phyloP scores from a whole-genome alignment of 2,888 invertebrate genomes.

The Mesorhabditis spiculigera region DNA sequence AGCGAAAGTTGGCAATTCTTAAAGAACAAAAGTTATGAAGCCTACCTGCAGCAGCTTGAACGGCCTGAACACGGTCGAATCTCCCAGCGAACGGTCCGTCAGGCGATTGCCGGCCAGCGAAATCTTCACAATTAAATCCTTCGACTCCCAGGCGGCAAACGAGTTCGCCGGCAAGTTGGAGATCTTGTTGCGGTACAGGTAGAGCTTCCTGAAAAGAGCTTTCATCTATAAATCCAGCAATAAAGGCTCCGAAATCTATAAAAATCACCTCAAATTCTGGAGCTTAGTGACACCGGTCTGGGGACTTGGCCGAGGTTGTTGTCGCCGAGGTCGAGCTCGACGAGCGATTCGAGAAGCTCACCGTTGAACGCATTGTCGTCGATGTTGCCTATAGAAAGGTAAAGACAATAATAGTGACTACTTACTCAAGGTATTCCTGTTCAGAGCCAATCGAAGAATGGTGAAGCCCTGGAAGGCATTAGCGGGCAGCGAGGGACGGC shows the following conservation, averaged over 20 bases:
- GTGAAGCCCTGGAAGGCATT: constrained; percentile 52
- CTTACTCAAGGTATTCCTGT: constrained; percentile 48
- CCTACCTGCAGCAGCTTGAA: constrained; percentile 51
- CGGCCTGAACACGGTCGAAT: constrained; percentile 50
- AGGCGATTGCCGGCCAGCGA: constrained; percentile 55
- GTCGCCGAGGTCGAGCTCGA: constrained; percentile 56
- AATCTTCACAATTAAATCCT: constrained; percentile 50
- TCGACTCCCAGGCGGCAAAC: constrained; percentile 46
- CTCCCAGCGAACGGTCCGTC: constrained; percentile 47
- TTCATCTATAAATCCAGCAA: no score
- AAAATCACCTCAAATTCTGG: constrained; percentile 32
- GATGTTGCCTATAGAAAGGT: constrained; percentile 20
- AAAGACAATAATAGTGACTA: not conserved
- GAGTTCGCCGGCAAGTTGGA: constrained; percentile 35
- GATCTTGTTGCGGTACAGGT: constrained; percentile 55
- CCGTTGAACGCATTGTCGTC: constrained; percentile 56
- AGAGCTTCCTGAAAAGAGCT: constrained; percentile 42
- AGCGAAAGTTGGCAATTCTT: no score
- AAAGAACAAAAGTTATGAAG: no score
- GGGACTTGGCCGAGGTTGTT: constrained; percentile 55
- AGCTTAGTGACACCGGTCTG: constrained; percentile 46
- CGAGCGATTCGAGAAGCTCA: constrained; percentile 47
- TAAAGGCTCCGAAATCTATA: not conserved
- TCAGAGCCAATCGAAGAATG: constrained; percentile 55
- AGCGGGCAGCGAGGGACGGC: constrained; percentile 52